Conservation (phyloP, 2,797 vertebrate genomes). For the Amazona finschi region DNA sequence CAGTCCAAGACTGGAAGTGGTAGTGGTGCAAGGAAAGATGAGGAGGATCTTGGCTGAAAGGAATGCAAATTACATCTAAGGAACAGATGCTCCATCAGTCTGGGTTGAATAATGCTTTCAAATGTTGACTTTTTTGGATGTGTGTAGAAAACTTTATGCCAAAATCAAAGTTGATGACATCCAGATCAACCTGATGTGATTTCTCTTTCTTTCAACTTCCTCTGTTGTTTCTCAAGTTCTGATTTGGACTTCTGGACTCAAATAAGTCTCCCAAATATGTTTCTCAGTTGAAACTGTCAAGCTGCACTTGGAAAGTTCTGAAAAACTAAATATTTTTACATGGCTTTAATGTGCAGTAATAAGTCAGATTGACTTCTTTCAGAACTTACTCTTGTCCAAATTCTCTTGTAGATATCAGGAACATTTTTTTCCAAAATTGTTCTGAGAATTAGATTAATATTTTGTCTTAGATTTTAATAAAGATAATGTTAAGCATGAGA, state of each 20-base stretch:
- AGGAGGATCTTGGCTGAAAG: not conserved
- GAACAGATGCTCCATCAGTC: not conserved
- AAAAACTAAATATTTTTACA: not conserved
- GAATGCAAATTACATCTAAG: not conserved
- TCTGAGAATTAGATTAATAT: not conserved
- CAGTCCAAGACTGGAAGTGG: not conserved
- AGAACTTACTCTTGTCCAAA: not conserved
- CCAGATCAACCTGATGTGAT: not conserved
- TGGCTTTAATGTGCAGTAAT: not conserved
- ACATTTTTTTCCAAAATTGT: not conserved
- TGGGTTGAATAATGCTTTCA: not conserved
- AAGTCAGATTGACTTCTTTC: not conserved
- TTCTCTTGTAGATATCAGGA: not conserved
- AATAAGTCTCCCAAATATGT: not conserved
- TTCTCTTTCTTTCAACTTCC: not conserved
- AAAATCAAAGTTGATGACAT: slow-evolving; percentile 8
- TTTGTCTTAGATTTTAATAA: not conserved
- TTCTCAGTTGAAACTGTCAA: not conserved
- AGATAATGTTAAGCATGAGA: not conserved
- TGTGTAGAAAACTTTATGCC: not conserved
- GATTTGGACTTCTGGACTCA: not conserved
- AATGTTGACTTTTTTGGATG: not conserved
- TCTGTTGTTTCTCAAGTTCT: not conserved
- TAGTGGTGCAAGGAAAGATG: not conserved
- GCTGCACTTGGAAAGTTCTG: not conserved